Base-by-base conservation (phyloP, 1,140 invertebrate genomes). In the Drosophila rhopaloa region DNA sequence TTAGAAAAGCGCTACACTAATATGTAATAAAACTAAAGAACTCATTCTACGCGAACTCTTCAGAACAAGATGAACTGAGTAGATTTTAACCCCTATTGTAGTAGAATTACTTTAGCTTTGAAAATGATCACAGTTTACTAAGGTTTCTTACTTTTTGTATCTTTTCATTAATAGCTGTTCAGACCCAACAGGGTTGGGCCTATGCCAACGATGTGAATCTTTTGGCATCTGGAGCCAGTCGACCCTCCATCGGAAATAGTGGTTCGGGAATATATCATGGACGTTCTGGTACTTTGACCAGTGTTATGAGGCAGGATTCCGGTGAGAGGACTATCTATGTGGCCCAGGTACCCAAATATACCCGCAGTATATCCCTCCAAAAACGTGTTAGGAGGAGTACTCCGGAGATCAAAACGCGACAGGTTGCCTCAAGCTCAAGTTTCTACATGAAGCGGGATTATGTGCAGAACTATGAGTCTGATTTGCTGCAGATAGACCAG, bases 141-240 rank as follows among this genome's bases (percentile, higher is more conserved):
- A 24, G 24, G 4, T 24, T 3, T 24, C 1, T 0, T 32, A 8
- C 5, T 32, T 32, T 32, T 8, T 32, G 8, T 10, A 14, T 16
- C 3, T 10, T 29, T 44, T 37, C 24, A 1, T 37, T 8, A 4
- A 7, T 73, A 95, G 94, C 91, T 10, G 80, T 93, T 5, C 93
- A 94, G 40, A 85, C 93, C 38, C 93, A 94, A 58, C 74, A 91
- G 47, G 92, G 93, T 7, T 95, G 94, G 93, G 92, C 94, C 1
- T 93, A 88, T 57, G 76, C 70, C 1, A 93, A 93, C 19, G 82
- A 93, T 61, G 93, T 93, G 0, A 95, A 95, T 65, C 65, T 95
- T 0, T 63, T 95, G 32, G 93, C 93, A 0, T 86, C 93, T 14
- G 93, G 94, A 2, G 92, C 88, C 35, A 93, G 93, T 78, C 81